phyloP scores from a whole-genome alignment of 53 echinoderm and acorn worm genomes.

The Patiria pectinifera region DNA sequence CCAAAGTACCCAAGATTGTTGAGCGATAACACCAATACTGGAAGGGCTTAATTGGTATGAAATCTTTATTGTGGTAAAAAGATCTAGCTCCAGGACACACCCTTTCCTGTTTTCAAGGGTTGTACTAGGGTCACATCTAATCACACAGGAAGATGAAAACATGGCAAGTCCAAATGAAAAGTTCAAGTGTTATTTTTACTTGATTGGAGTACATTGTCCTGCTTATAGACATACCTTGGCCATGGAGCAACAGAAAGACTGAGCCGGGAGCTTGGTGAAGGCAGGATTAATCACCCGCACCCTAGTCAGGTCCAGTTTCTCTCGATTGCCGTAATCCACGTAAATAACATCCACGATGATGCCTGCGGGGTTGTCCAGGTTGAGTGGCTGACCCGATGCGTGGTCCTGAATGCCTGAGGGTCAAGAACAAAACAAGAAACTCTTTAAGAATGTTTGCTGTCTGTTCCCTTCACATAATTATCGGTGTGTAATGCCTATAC shows the following conservation, averaged over 20 bases:
- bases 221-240: slow-evolving; percentile 65
- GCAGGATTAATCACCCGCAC: slow-evolving; percentile 74
- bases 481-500: too few species aligned
- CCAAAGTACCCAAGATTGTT: too few species aligned
- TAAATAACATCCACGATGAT: slow-evolving; percentile 80
- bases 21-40: too few species aligned
- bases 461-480: neutral
- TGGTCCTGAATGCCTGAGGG: slow-evolving; percentile 17
- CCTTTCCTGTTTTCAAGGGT: too few species aligned
- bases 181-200: neutral
- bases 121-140: too few species aligned
- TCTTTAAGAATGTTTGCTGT: neutral
- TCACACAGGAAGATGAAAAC: too few species aligned
- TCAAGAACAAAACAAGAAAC: neutral
- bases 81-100: too few species aligned
- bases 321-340: slow-evolving; percentile 93
- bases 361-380: slow-evolving; percentile 11
- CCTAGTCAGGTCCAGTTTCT: slow-evolving; percentile 61
- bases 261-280: slow-evolving; percentile 72
- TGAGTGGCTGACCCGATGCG: neutral
- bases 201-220: neutral
- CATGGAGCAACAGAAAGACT: slow-evolving; percentile 79
- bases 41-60: too few species aligned
- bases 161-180: neutral
- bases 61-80: too few species aligned